phyloP scores from a whole-genome alignment of 2,113 vertebrate genomes.

The Plecotus auritus region DNA sequence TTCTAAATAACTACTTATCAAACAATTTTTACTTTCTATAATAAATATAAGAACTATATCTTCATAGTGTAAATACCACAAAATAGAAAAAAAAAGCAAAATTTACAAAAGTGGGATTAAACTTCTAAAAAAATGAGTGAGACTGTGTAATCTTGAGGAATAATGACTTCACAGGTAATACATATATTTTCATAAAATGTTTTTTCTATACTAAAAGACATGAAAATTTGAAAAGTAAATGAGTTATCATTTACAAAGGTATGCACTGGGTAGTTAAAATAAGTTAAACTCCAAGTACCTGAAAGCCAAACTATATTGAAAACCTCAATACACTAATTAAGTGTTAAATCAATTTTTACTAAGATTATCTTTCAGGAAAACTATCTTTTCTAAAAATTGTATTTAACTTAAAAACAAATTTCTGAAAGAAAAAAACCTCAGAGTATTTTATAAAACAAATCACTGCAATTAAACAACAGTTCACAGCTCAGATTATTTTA shows the following conservation, averaged over 20 bases:
- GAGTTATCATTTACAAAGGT: not conserved
- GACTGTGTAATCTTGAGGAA: not conserved
- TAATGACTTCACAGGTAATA: not conserved
- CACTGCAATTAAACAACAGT: not conserved
- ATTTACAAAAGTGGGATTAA: not conserved
- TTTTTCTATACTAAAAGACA: not conserved
- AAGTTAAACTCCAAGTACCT: not conserved
- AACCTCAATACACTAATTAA: conserved; percentile 1
- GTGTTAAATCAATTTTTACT: not conserved
- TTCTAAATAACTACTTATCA: not conserved
- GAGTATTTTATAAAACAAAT: not conserved
- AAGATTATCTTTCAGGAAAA: conserved; percentile 17
- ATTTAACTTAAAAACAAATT: conserved; percentile 42
- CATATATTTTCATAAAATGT: not conserved
- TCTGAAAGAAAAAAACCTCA: not conserved
- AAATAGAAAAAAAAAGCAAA: not conserved
- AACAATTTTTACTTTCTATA: not conserved
- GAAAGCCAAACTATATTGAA: conserved; percentile 2
- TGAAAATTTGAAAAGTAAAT: not conserved
- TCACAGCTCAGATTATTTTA: not conserved
- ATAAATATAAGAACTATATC: not conserved
- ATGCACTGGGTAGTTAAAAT: not conserved
- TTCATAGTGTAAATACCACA: not conserved
- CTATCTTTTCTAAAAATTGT: not conserved
- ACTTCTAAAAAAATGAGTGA: conserved; percentile 8